Evolutionary conservation across 2,888 invertebrate species (phyloP).

Genomic region (Conistra vaccinii): DNA sequence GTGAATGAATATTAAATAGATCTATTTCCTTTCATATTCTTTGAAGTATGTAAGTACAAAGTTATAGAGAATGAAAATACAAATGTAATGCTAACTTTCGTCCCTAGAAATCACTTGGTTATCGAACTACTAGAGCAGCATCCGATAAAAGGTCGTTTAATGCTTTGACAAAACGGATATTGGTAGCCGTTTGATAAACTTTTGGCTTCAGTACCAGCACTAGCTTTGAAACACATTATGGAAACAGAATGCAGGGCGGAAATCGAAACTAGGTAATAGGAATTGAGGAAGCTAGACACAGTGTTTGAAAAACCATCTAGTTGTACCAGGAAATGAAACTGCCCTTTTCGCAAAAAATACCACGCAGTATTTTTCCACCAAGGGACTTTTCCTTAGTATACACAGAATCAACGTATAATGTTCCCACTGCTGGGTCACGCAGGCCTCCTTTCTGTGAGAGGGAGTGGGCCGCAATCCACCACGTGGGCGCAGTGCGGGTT

Average conservation of each 20-base stretch:
- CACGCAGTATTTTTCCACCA: not conserved
- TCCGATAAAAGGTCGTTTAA: not conserved
- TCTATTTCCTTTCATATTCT: too few species aligned
- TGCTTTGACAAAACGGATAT: conserved; percentile 7
- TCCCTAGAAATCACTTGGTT: not conserved
- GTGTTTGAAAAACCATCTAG: not conserved
- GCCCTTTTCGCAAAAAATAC: not conserved
- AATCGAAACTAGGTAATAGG: not conserved
- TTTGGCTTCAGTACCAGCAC: not conserved
- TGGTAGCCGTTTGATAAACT: not conserved
- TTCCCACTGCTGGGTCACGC: too few species aligned
- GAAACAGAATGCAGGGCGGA: not conserved
- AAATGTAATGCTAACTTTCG: not conserved
- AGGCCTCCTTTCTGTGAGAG: too few species aligned
- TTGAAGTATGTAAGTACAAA: too few species aligned
- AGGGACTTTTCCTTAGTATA: too few species aligned
- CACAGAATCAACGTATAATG: too few species aligned
- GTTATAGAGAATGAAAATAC: not conserved
- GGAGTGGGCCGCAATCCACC: too few species aligned
- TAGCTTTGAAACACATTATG: conserved; percentile 7
- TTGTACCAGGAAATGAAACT: not conserved
- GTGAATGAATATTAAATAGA: too few species aligned
- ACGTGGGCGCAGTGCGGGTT: too few species aligned
- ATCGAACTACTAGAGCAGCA: not conserved
- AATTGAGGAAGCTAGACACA: not conserved